phyloP scores from a whole-genome alignment of 1,140 invertebrate genomes.

The Heliconius himera region DNA sequence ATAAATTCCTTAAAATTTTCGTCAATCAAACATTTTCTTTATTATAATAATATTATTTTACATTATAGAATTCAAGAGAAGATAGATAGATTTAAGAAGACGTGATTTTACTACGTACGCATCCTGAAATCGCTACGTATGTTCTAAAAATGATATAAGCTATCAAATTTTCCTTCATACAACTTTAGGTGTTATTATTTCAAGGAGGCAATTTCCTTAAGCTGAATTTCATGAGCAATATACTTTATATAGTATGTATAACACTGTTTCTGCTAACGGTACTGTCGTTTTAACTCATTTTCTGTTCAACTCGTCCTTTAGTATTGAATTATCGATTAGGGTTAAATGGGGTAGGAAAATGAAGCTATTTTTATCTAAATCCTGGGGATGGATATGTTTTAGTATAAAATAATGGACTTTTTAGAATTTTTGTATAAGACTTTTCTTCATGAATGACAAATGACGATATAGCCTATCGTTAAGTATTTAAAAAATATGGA shows the following conservation, averaged over 20 bases:
- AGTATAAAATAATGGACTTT: neutral
- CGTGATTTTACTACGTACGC: neutral
- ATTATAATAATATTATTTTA: too few relatives aligned
- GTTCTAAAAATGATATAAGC: slow-evolving; percentile 53
- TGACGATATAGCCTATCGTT: too few relatives aligned
- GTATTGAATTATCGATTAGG: slow-evolving; percentile 48
- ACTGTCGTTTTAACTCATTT: slow-evolving; percentile 60
- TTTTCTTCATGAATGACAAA: too few relatives aligned
- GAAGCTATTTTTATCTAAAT: slow-evolving; percentile 42
- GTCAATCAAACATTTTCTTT: too few relatives aligned
- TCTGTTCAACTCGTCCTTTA: slow-evolving; percentile 40
- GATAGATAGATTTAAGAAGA: neutral
- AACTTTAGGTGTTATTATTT: slow-evolving; percentile 61
- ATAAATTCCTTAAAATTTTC: too few relatives aligned
- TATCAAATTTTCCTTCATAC: slow-evolving; percentile 73
- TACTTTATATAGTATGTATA: slow-evolving; percentile 53
- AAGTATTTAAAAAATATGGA: too few relatives aligned
- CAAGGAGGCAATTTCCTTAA: slow-evolving; percentile 73
- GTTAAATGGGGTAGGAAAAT: slow-evolving; percentile 47
- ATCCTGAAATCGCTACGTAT: neutral
- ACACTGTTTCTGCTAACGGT: slow-evolving; percentile 62
- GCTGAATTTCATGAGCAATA: slow-evolving; percentile 75
- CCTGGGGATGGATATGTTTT: neutral
- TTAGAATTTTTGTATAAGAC: neutral
- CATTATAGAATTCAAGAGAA: too few relatives aligned